Evolutionary conservation across 2,113 vertebrate genomes (phyloP).

Genomic region (Pelodiscus sinensis): DNA sequence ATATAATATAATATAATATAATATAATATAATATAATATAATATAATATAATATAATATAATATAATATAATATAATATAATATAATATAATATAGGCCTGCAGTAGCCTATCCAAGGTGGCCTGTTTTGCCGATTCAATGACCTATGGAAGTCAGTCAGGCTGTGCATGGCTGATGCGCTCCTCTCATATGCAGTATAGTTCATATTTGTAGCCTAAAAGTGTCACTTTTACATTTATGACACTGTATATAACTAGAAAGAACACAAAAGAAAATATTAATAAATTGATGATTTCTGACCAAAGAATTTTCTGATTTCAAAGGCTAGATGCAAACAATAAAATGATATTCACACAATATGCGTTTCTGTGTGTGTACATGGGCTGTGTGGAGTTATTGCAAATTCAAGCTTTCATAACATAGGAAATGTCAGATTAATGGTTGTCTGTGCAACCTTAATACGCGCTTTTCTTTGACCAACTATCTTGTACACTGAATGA

Average conservation of each 20-base stretch:
- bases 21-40: too few relatives aligned
- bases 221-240: background rate
- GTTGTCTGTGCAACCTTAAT: background rate
- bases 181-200: background rate
- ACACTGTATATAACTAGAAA: background rate
- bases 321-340: accelerated
- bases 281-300: background rate
- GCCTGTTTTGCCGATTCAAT: background rate
- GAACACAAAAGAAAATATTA: background rate
- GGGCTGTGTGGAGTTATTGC: background rate
- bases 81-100: background rate
- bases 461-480: background rate
- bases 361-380: background rate
- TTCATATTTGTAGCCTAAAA: background rate
- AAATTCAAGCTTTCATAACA: background rate
- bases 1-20: background rate
- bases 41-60: too few relatives aligned
- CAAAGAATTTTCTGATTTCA: background rate
- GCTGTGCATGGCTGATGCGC: background rate
- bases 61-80: too few relatives aligned
- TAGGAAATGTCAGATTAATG: background rate
- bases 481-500: background rate
- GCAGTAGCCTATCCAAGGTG: background rate
- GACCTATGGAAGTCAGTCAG: background rate
- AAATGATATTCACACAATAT: background rate